Evolutionary conservation across 92 coral and sea anemone species (phyloP), one percentile per base, ranked within the genome.

Genomic region (Epizoanthus rinbou): DNA sequence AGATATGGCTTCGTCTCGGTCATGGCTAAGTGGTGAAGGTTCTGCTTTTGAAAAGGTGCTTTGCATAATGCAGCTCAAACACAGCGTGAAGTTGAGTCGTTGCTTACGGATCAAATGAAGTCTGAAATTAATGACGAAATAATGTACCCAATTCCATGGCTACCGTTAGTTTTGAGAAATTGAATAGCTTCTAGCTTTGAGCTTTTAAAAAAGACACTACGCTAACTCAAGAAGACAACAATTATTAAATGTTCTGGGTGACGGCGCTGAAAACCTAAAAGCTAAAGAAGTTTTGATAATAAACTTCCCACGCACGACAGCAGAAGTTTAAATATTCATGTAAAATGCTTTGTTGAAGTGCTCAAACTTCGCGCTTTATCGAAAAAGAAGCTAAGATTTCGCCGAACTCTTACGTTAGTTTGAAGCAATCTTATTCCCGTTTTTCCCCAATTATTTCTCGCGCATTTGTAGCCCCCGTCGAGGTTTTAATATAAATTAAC

Each of bases 31-130:
- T 78, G 21, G 17, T 41, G 35, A 47, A 8, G 54, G 54, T 47
- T 47, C 14, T 60, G 23, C 25, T 81, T 79, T 85, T 86, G 91
- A 87, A 90, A 70, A 88, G 33, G 89, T 22, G 65, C 84, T 93
- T 93, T 91, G 94, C 94, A 93, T 93, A 93, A 93, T 93, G 86
- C 82, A 88, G 88, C 69, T 83, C 2, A 8, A n/a, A 28, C 94
- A 33, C 92, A 84, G 92, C 91, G 57, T 80, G 86, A 16, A 47
- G 16, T 24, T 35, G 54, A 10, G 21, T 18, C 24, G 16, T 41
- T 13, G 21, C 56, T 69, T 43, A 28, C 65, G 6, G 63, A 43
- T 39, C 43, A 15, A 8, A 62, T 59, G 82, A 62, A 62, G 57
- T 62, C 50, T 78, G 72, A 16, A 5, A 62, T 60, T n/a, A 23